Evolutionary conservation across 2,113 vertebrate genomes (phyloP), one percentile per base, ranked within the genome.

Genomic region (Xenopus laevis): DNA sequence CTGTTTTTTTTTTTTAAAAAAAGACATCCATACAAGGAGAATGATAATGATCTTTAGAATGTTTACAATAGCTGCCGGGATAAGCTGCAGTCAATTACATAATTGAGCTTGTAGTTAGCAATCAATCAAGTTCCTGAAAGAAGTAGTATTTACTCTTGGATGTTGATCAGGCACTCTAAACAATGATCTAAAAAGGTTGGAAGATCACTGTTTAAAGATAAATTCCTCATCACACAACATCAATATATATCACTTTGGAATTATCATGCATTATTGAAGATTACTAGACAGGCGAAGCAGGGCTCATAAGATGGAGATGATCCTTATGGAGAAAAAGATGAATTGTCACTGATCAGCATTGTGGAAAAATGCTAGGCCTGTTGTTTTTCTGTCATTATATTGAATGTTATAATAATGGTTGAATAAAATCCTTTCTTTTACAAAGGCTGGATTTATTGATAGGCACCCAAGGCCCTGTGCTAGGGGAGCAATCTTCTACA

Each of bases 201-300:
- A 78, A 88, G 67, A 74, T 60, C 65, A 79, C 74, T 78, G 80
- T 82, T 71, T 82, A 83, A 84, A 83, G 85, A 82, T 83, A 87
- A 75, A 53, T 81, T 66, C 16, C 63, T 71, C 27, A 10, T 59
- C 71, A 79, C 79, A 80, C 78, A 81, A 84, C 83, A 85, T 85
- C 84, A 78, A 80, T 84, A 73, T 78, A 83, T 79, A 81, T 85
- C 82, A 86, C 76, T 64, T 82, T 82, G 82, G 84, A 87, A 79
- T 79, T 81, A 58, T 65, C 86, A 90, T 90, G 80, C 84, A 89
- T 89, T 88, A 92, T 89, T 90, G 85, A 91, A 62, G 63, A 84
- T 81, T 84, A 82, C 66, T 80, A 85, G 67, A 83, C 86, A 83
- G 85, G 82, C 82, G 78, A 84, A 90, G 86, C 82, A 84, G 79